phyloP scores from a whole-genome alignment of 2,113 vertebrate genomes.

The Melanerpes formicivorus region DNA sequence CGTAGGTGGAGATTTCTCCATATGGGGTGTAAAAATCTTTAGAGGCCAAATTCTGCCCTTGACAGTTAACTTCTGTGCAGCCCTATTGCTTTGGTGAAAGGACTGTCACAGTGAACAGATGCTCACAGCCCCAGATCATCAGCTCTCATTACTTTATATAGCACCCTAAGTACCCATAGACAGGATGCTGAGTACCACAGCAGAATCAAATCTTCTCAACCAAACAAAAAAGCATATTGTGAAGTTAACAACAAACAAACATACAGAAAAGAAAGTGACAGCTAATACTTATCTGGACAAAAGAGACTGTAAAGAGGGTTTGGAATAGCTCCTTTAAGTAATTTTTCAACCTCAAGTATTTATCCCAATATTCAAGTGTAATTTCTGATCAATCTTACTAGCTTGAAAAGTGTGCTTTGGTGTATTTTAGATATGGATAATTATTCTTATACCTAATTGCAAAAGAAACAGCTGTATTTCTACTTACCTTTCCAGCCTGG shows the following conservation, averaged over 20 bases:
- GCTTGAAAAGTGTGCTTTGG: neutral
- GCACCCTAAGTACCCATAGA: neutral
- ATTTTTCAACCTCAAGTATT: neutral
- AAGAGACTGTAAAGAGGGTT: neutral
- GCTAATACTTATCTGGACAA: neutral
- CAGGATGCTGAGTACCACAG: neutral
- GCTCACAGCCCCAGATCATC: neutral
- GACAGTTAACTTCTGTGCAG: slow-evolving; percentile 48
- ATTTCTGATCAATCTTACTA: neutral
- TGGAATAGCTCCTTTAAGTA: neutral
- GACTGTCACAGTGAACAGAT: neutral
- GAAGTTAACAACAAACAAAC: neutral
- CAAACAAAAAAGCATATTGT: neutral
- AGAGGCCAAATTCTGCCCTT: slow-evolving; percentile 59
- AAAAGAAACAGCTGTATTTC: neutral
- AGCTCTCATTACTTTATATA: slow-evolving; percentile 50
- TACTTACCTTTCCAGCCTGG: slow-evolving; percentile 6
- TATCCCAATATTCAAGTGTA: neutral
- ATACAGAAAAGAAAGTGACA: neutral
- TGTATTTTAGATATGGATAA: neutral
- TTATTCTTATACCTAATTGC: neutral
- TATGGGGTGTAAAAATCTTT: slow-evolving; percentile 51
- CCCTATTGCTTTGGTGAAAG: slow-evolving; percentile 6
- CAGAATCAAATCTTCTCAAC: neutral
- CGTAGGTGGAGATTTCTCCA: slow-evolving; percentile 33